Conservation (phyloP, 2,113 vertebrate genomes). For the Scomber scombrus region DNA sequence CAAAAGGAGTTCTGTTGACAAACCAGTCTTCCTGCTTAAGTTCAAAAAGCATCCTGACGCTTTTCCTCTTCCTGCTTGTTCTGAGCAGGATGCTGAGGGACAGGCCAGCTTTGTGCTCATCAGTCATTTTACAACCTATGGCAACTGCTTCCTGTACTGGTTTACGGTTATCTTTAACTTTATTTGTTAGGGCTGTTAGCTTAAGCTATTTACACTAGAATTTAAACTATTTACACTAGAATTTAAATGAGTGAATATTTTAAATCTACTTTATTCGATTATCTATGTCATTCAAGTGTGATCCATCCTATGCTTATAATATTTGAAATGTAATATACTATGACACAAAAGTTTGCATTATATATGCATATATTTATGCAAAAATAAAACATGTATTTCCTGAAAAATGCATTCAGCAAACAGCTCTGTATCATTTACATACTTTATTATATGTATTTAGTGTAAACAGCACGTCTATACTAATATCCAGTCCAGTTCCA, state of each 20-base stretch:
- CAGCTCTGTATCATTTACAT: not conserved
- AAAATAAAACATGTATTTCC: not conserved
- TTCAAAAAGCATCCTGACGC: conserved; percentile 63
- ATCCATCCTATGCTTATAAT: not conserved
- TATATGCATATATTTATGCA: not conserved
- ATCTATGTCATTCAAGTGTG: not conserved
- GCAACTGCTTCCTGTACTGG: conserved; percentile 14
- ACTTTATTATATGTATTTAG: not conserved
- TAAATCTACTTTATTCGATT: not conserved
- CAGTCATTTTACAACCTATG: conserved; percentile 23
- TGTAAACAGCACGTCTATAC: not conserved
- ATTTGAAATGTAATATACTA: not conserved
- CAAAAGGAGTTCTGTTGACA: not conserved
- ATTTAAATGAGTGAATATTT: too few relatives aligned
- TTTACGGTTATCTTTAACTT: not conserved
- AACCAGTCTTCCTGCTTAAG: conserved; percentile 58
- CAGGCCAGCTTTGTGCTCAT: conserved; percentile 14
- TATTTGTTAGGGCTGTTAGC: too few relatives aligned
- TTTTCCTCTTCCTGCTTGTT: conserved; percentile 67
- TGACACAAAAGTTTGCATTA: not conserved
- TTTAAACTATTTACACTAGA: not conserved
- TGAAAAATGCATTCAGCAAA: not conserved
- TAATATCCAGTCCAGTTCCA: not conserved
- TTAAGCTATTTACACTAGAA: too few relatives aligned
- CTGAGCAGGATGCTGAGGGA: conserved; percentile 59